Evolutionary conservation across 2,113 vertebrate genomes (phyloP).

Genomic region (Chionis minor): DNA sequence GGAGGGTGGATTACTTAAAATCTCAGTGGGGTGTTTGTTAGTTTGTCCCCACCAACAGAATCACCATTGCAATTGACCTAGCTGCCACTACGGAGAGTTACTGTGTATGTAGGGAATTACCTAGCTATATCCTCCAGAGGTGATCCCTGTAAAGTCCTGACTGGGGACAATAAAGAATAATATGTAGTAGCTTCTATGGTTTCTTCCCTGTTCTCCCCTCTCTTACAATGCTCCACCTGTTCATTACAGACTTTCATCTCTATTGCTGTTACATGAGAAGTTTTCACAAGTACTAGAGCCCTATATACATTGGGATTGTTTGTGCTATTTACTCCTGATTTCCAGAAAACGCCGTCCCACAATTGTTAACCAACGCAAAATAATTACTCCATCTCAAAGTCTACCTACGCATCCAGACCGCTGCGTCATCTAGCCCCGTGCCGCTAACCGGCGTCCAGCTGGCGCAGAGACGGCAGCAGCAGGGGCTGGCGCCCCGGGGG

Average conservation of each 20-base stretch:
- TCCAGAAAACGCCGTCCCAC: neutral
- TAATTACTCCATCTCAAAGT: neutral
- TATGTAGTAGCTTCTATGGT: neutral
- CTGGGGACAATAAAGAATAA: neutral
- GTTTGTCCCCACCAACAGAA: neutral
- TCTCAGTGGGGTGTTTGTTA: neutral
- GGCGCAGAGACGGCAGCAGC: neutral
- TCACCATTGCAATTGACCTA: neutral
- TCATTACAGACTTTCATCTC: neutral
- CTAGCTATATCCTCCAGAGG: neutral
- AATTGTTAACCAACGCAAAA: neutral
- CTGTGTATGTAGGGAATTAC: neutral
- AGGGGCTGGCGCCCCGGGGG: neutral
- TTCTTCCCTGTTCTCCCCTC: neutral
- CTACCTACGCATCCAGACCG: neutral
- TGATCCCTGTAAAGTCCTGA: neutral
- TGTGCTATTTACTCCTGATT: neutral
- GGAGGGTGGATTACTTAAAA: neutral
- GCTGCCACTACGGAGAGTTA: neutral
- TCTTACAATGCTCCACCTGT: neutral
- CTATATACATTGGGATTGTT: neutral
- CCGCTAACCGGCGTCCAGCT: neutral
- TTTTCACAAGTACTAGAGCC: neutral
- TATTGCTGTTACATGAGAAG: neutral
- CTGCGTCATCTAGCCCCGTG: neutral